A percentile compares a stretch with the other conserved stretches of the same genome.
These are phyloP conservation scores for Apostichopus leukothele DNA, from an alignment of 53 echinoderm and acorn worm genomes.

Conservation along the genomic window DNA sequence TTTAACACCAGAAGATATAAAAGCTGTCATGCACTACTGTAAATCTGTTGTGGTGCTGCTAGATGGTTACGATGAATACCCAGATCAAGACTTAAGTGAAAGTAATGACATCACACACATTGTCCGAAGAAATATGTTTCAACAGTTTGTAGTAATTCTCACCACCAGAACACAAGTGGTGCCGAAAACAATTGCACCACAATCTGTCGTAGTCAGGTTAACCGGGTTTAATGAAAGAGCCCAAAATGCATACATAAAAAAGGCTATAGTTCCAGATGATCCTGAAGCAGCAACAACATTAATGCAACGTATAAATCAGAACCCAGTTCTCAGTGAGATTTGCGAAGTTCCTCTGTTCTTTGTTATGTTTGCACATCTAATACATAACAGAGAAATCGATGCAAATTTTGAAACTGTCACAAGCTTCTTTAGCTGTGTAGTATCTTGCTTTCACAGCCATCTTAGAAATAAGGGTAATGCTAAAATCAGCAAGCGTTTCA, in stretches of 20 bases:
- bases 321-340: conserved; percentile 5
- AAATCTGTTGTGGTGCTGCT: background rate
- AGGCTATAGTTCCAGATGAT: background rate
- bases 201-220: background rate
- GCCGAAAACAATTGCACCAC: background rate
- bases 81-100: background rate
- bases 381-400: background rate
- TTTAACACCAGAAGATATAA: background rate
- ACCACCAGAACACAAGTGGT: conserved; percentile 4
- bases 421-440: background rate
- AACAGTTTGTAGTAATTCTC: background rate
- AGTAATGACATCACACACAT: background rate
- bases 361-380: conserved; percentile 26
- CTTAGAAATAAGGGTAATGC: background rate
- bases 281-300: background rate
- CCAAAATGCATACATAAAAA: conserved; percentile 5
- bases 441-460: conserved; percentile 28
- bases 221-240: conserved; percentile 11
- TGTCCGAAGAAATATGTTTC: conserved; percentile 3
- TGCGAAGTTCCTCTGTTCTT: conserved; percentile 29
- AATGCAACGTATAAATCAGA: background rate
- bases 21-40: background rate
- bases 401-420: background rate
- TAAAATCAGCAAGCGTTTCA: too few species aligned
- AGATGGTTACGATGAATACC: conserved; percentile 39